Evolutionary conservation across 1,140 invertebrate species (phyloP).

Genomic region (Drosophila chauvacae): DNA sequence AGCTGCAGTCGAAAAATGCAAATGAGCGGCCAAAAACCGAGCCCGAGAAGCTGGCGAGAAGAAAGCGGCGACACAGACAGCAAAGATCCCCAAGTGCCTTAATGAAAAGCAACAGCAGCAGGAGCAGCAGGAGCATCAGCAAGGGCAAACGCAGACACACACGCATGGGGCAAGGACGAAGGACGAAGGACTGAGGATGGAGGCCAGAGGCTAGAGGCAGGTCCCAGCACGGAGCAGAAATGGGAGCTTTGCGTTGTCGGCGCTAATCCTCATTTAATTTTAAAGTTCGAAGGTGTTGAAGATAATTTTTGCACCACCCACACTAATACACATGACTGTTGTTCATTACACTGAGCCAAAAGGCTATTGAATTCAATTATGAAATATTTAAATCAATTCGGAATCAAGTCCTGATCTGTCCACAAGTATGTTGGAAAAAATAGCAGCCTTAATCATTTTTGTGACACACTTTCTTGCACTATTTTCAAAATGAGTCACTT

Average conservation of each 20-base stretch:
- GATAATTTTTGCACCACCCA: constrained; percentile 82
- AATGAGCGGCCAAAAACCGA: constrained; percentile 70
- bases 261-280: constrained; percentile 85
- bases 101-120: constrained; percentile 72
- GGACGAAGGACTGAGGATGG: not conserved
- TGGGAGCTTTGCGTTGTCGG: constrained; percentile 67
- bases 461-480: too few species aligned
- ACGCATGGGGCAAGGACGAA: constrained; percentile 4
- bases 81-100: constrained; percentile 75
- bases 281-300: constrained; percentile 84
- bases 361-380: not conserved
- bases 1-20: constrained; percentile 71
- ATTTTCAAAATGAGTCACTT: too few species aligned
- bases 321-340: constrained; percentile 41
- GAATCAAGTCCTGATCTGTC: too few species aligned
- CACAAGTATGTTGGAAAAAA: too few species aligned
- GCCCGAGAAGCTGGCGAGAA: constrained; percentile 26
- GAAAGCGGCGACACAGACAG: constrained; percentile 52
- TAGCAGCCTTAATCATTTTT: too few species aligned
- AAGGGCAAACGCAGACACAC: constrained; percentile 3
- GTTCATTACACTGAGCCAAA: constrained; percentile 27
- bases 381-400: too few species aligned
- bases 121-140: not conserved
- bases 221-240: constrained; percentile 20
- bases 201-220: not conserved